These are phyloP conservation scores for Heteronetta atricapilla DNA, from an alignment of 2,113 vertebrate species.

Conservation along the genomic window DNA sequence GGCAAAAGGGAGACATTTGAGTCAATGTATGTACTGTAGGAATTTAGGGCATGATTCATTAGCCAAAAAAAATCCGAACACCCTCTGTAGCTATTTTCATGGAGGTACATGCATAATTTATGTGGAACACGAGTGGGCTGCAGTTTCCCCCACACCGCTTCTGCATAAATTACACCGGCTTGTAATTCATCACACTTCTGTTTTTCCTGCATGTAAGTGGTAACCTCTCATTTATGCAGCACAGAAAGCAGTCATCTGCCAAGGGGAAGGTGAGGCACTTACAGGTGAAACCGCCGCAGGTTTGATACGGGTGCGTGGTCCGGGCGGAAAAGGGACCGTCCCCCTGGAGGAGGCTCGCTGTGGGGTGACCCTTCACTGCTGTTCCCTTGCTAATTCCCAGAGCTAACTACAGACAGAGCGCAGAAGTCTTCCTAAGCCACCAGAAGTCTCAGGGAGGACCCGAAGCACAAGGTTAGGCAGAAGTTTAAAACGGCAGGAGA, in stretches of 20 bases:
- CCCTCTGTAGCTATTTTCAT: conserved; percentile 51
- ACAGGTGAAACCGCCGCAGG: not conserved
- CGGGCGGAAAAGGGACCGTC: not conserved
- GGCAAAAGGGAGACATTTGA: conserved; percentile 51
- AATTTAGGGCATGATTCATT: conserved; percentile 60
- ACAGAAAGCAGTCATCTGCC: not conserved
- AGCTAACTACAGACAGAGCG: not conserved
- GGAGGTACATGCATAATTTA: conserved; percentile 57
- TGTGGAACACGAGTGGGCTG: conserved; percentile 65
- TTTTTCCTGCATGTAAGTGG: conserved; percentile 3
- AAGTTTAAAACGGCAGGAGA: not conserved
- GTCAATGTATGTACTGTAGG: conserved; percentile 33
- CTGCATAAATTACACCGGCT: conserved; percentile 58
- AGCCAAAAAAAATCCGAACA: conserved; percentile 39
- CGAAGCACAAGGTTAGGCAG: not conserved
- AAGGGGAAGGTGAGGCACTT: not conserved
- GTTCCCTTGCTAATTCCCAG: not conserved
- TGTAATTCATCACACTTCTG: conserved; percentile 41
- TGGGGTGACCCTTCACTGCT: not conserved
- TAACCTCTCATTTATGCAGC: conserved; percentile 34
- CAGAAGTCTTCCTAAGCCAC: not conserved
- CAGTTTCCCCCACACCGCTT: conserved; percentile 56
- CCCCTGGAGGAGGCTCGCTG: too few species aligned
- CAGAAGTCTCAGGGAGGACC: not conserved
- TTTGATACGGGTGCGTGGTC: rapidly evolving